Percentiles rank a stretch among this genome's conserved stretches.
Conservation (phyloP, 2,888 invertebrate genomes). For the Sarcophaga rosellei region DNA sequence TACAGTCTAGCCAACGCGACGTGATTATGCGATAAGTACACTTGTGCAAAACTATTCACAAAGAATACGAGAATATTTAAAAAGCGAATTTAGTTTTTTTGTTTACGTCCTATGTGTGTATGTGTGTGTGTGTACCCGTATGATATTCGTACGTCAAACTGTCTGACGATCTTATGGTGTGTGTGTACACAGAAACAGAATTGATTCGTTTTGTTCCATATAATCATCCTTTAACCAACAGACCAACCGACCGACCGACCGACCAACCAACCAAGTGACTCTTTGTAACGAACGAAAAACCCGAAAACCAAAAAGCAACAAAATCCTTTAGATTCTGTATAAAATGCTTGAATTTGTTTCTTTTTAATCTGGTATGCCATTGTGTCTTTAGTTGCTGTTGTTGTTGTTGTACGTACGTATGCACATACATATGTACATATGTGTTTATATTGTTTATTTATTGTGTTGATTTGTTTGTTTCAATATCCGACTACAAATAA, state of each 20-base stretch:
- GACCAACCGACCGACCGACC: not conserved
- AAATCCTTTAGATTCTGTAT: slow-evolving; percentile 34
- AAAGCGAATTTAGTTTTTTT: slow-evolving; percentile 11
- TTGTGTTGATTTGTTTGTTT: slow-evolving; percentile 39
- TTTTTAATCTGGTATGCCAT: not conserved
- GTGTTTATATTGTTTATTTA: slow-evolving; percentile 9
- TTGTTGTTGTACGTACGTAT: not conserved
- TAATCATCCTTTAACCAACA: slow-evolving; percentile 51
- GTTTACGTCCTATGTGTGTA: not conserved
- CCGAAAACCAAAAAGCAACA: not conserved
- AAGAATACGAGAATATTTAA: slow-evolving; percentile 38
- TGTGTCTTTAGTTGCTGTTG: slow-evolving; percentile 4
- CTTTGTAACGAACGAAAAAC: slow-evolving; percentile 32
- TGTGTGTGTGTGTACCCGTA: not conserved
- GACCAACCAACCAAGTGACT: slow-evolving; percentile 32
- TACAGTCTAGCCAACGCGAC: slow-evolving; percentile 74
- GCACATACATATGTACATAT: not conserved
- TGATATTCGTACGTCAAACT: not conserved
- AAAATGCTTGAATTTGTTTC: slow-evolving; percentile 40
- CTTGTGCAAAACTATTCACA: slow-evolving; percentile 66
- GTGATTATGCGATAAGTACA: slow-evolving; percentile 76
- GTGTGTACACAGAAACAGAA: not conserved
- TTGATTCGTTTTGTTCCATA: slow-evolving; percentile 47
- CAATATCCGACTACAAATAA: slow-evolving; percentile 30
- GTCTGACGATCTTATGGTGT: slow-evolving; percentile 13